These are phyloP conservation scores for Amphipoea lucens DNA, from an alignment of 2,888 invertebrate species.

Conservation along the genomic window DNA sequence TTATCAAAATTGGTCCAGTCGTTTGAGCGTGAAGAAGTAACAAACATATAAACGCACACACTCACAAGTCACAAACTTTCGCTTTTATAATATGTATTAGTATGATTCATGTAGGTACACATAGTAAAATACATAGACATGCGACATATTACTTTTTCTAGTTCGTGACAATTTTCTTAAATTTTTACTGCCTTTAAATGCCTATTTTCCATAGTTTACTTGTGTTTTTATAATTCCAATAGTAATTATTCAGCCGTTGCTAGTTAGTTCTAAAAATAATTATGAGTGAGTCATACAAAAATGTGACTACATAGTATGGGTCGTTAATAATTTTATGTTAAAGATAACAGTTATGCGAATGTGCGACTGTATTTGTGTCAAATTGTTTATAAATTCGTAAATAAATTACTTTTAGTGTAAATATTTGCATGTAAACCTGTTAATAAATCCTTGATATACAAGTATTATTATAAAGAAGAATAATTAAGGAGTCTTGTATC, in stretches of 20 bases:
- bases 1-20: no score
- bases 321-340: slow-evolving; percentile 30
- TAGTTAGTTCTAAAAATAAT: slow-evolving; percentile 18
- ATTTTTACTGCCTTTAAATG: not conserved
- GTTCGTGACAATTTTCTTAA: not conserved
- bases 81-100: no score
- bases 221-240: slow-evolving; percentile 22
- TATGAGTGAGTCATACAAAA: slow-evolving; percentile 23
- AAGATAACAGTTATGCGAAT: slow-evolving; percentile 18
- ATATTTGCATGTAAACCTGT: not conserved
- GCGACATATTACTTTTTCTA: not conserved
- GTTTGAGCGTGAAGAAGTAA: no score
- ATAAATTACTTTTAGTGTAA: not conserved
- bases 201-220: not conserved
- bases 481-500: not conserved
- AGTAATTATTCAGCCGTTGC: not conserved
- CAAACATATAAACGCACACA: no score
- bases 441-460: not conserved
- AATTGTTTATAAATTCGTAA: not conserved
- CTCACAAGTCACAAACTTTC: no score
- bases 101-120: not conserved
- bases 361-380: slow-evolving; percentile 5
- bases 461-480: slow-evolving; percentile 3
- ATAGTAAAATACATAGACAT: not conserved
- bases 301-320: slow-evolving; percentile 16